These are phyloP conservation scores for Novumbra hubbsi DNA, from an alignment of 2,797 vertebrate species.

Conservation along the genomic window DNA sequence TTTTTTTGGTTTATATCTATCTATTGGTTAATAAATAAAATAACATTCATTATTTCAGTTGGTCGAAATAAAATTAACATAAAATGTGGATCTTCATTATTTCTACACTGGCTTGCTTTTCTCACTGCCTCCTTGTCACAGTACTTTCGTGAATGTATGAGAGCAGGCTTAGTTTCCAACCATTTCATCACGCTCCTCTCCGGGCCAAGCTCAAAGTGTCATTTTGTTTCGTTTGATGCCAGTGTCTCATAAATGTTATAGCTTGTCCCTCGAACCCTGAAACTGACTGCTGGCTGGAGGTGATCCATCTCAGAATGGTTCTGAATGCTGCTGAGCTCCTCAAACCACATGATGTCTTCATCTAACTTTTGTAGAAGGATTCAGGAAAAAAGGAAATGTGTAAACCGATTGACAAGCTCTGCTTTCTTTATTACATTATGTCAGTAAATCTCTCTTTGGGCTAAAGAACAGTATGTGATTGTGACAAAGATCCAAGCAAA, in stretches of 20 bases:
- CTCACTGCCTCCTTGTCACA: conserved; percentile 12
- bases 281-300: conserved; percentile 45
- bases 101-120: conserved; percentile 14
- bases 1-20: not conserved
- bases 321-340: conserved; percentile 35
- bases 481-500: conserved; percentile 44
- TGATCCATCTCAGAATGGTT: conserved; percentile 4
- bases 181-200: conserved; percentile 53
- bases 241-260: conserved; percentile 56
- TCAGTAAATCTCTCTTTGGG: not conserved
- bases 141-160: conserved; percentile 18
- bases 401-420: not conserved
- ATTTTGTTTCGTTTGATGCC: conserved; percentile 54
- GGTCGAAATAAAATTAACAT: not conserved
- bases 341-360: not conserved
- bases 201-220: conserved; percentile 34
- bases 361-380: not conserved
- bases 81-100: not conserved
- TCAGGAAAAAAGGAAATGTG: not conserved
- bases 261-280: conserved; percentile 36
- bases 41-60: not conserved
- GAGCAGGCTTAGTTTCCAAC: conserved; percentile 24
- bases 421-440: not conserved
- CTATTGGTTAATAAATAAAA: not conserved
- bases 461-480: conserved; percentile 45